Evolutionary conservation across 2,113 vertebrate genomes (phyloP).

Genomic region (human): DNA sequence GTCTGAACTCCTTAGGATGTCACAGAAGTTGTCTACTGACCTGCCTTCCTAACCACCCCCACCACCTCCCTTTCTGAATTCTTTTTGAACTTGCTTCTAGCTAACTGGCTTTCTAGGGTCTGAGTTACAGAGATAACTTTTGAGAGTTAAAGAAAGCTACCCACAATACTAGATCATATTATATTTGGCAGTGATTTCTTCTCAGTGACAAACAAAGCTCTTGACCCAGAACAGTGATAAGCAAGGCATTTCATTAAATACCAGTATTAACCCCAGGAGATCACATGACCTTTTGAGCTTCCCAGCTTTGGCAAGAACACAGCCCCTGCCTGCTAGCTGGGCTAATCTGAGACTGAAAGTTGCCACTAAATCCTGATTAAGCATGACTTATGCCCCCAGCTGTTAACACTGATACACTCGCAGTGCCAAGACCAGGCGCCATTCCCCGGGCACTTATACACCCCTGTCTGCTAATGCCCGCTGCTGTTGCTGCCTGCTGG

Average conservation of each 20-base stretch:
- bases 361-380: conserved; percentile 63
- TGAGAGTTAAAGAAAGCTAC: background rate
- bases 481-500: background rate
- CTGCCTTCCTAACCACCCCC: background rate
- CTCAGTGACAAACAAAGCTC: conserved; percentile 71
- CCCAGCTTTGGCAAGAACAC: conserved; percentile 62
- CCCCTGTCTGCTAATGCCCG: conserved; percentile 15
- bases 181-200: conserved; percentile 67
- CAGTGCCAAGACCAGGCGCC: background rate
- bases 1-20: background rate
- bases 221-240: conserved; percentile 66
- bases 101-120: background rate
- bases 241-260: conserved; percentile 76
- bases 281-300: conserved; percentile 59
- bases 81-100: background rate
- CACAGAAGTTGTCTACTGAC: background rate
- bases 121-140: background rate
- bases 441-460: conserved; percentile 33
- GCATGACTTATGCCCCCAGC: conserved; percentile 48
- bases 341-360: conserved; percentile 54
- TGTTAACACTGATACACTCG: conserved; percentile 54
- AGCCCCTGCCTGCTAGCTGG: conserved; percentile 45
- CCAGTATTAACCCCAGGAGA: conserved; percentile 66
- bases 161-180: conserved; percentile 34
- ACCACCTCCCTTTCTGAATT: background rate